Conservation (phyloP, 92 coral and sea anemone genomes). For the Phymanthus crucifer region DNA sequence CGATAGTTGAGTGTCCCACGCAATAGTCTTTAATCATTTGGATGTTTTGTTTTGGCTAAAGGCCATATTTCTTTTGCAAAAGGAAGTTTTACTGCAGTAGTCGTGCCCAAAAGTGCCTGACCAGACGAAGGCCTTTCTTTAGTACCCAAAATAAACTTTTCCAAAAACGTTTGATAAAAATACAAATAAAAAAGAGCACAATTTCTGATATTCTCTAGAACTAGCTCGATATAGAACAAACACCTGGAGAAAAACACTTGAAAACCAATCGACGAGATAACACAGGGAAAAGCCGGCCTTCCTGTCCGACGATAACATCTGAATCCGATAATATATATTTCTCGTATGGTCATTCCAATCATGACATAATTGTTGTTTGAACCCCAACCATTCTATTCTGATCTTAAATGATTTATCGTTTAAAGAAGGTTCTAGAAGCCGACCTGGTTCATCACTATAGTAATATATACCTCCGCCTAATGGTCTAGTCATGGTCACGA, state of each 20-base stretch:
- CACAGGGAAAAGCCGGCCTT: not conserved
- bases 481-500: not conserved
- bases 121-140: not conserved
- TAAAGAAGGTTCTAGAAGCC: not conserved
- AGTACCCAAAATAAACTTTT: not conserved
- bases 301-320: not conserved
- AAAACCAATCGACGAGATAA: not conserved
- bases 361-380: not conserved
- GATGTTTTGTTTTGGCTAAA: not conserved
- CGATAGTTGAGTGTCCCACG: not conserved
- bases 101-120: not conserved
- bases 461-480: not conserved
- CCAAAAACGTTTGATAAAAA: not conserved
- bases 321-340: not conserved
- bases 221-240: too few species aligned
- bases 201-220: too few species aligned
- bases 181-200: not conserved
- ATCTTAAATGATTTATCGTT: not conserved
- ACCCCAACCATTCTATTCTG: not conserved
- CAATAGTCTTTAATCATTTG: not conserved
- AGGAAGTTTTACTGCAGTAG: not conserved
- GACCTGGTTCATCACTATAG: not conserved
- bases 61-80: not conserved
- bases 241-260: not conserved
- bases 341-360: not conserved